phyloP scores from a whole-genome alignment of 2,797 vertebrate genomes.

The Bradypus variegatus region DNA sequence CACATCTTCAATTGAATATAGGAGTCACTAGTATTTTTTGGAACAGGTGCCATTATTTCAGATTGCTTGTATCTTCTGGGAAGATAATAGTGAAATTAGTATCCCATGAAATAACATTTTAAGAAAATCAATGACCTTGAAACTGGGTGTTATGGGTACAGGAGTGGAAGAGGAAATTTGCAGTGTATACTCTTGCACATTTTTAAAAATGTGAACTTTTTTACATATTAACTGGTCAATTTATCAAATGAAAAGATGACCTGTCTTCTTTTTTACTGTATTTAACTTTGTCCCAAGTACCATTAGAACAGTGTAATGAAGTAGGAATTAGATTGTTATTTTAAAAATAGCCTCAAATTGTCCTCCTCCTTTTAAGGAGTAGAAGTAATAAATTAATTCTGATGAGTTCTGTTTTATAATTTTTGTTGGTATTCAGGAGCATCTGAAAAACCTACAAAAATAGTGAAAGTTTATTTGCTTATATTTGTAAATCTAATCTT shows the following conservation, averaged over 20 bases:
- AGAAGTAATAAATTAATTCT: not conserved
- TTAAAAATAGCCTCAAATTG: constrained; percentile 4
- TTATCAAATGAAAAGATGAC: not conserved
- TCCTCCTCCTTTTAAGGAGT: not conserved
- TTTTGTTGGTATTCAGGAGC: not conserved
- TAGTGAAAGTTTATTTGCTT: not conserved
- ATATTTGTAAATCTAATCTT: constrained; percentile 15
- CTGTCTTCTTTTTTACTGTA: not conserved
- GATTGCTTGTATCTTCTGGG: not conserved
- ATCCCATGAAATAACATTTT: constrained; percentile 7
- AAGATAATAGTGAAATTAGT: not conserved
- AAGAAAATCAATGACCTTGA: not conserved
- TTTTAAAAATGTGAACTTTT: not conserved
- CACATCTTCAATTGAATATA: not conserved
- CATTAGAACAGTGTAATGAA: not conserved
- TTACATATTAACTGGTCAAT: not conserved
- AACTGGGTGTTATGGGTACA: not conserved
- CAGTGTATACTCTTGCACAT: not conserved
- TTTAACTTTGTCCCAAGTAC: not conserved
- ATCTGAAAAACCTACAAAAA: not conserved
- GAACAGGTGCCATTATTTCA: not conserved
- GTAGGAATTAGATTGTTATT: not conserved
- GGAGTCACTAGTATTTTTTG: not conserved
- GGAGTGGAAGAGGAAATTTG: not conserved
- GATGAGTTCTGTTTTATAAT: constrained; percentile 5